These are phyloP conservation scores for Zosterops japonicus DNA, from an alignment of 2,113 vertebrate genomes.

Conservation along the genomic window DNA sequence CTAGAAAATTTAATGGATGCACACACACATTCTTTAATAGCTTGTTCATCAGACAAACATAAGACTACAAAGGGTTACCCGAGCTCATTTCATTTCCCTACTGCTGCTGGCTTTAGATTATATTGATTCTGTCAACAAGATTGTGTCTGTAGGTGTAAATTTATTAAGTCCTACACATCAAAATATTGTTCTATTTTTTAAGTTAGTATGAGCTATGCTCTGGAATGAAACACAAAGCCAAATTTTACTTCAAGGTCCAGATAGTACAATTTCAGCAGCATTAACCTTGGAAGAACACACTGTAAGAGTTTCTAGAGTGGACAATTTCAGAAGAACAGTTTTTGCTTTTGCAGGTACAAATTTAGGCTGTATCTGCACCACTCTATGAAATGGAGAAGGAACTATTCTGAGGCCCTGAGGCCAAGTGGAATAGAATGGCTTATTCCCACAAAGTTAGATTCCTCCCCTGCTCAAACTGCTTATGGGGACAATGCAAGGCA, in stretches of 20 bases:
- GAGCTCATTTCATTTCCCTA: neutral
- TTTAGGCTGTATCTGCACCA: neutral
- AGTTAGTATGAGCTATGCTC: neutral
- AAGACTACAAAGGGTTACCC: conserved; percentile 10
- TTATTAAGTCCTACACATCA: conserved; percentile 19
- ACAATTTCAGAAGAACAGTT: neutral
- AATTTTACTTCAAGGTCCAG: neutral
- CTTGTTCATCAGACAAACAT: conserved; percentile 22
- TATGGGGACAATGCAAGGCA: neutral
- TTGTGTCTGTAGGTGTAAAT: conserved; percentile 10
- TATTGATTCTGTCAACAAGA: conserved; percentile 33
- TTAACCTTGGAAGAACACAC: neutral
- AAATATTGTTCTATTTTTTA: conserved; percentile 31
- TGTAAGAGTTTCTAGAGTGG: neutral
- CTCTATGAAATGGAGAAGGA: neutral
- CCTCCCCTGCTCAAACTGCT: neutral
- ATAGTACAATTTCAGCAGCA: neutral
- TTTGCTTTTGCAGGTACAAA: neutral
- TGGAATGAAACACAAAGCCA: neutral
- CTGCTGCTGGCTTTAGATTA: conserved; percentile 12
- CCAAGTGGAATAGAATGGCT: neutral
- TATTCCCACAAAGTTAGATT: neutral
- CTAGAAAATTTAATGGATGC: conserved; percentile 7
- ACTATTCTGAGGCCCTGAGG: neutral
- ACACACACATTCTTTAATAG: conserved; percentile 19